Conservation (phyloP, 2,888 invertebrate species). For the Nebria salina region DNA sequence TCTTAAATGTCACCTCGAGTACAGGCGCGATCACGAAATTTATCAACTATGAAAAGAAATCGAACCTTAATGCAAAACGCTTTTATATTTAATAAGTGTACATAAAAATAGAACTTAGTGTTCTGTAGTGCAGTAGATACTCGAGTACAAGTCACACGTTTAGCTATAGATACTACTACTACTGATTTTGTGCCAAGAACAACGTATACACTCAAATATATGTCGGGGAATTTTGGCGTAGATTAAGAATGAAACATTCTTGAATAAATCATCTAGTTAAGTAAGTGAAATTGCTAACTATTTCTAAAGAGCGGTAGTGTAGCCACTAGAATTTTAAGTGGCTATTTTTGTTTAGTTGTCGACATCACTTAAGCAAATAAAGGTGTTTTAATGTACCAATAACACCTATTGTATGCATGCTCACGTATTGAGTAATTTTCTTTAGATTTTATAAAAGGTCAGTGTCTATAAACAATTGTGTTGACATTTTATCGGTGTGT, state of each 20-base stretch:
- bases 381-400: not conserved
- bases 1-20: slow-evolving; percentile 31
- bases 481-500: not conserved
- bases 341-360: not conserved
- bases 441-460: not conserved
- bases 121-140: not conserved
- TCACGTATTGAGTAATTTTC: not conserved
- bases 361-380: not conserved
- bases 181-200: not conserved
- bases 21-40: slow-evolving; percentile 26
- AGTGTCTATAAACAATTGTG: not conserved
- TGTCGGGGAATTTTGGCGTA: not conserved
- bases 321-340: not conserved
- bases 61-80: not conserved
- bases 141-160: no score
- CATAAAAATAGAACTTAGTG: not conserved
- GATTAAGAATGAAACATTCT: not conserved
- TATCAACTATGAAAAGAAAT: slow-evolving; percentile 10
- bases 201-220: not conserved
- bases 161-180: not conserved
- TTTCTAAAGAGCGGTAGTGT: not conserved
- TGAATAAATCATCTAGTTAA: slow-evolving; percentile 1
- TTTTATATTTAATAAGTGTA: not conserved
- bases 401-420: not conserved
- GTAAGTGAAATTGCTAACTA: not conserved